Conservation (phyloP, 2,797 vertebrate genomes). For the Enteromius treurensis region DNA sequence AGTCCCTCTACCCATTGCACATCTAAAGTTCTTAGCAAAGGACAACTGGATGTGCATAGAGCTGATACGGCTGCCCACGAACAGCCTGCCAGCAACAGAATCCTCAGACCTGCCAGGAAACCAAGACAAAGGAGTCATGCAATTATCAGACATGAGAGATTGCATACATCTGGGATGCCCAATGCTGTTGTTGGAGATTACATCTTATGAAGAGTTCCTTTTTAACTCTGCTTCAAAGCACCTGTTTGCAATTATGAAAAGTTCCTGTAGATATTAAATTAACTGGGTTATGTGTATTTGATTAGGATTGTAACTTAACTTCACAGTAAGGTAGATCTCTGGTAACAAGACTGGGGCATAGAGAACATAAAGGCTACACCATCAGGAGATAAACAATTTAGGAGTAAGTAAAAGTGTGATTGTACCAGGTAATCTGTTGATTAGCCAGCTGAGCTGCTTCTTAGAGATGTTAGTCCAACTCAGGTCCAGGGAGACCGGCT, state of each 20-base stretch:
- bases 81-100: constrained; percentile 91
- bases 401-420: not conserved
- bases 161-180: not conserved
- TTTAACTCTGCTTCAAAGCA: not conserved
- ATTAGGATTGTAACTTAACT: not conserved
- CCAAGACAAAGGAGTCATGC: constrained; percentile 58
- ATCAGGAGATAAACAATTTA: not conserved
- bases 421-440: constrained; percentile 91
- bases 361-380: not conserved
- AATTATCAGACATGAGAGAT: constrained; percentile 32
- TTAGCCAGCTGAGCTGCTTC: constrained; percentile 97
- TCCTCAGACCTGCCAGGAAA: constrained; percentile 83
- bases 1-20: constrained; percentile 98
- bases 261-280: not conserved
- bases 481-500: constrained; percentile 91
- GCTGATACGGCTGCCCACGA: constrained; percentile 96
- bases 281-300: not conserved
- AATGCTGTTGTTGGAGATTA: not conserved
- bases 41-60: constrained; percentile 94
- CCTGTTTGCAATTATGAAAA: not conserved
- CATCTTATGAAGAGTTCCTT: not conserved
- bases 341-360: not conserved
- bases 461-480: constrained; percentile 99
- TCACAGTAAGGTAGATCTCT: not conserved
- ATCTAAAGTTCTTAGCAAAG: constrained; percentile 89